Percentiles rank a stretch among this genome's conserved stretches.
These are phyloP conservation scores for Molanna angustata DNA, from an alignment of 2,888 invertebrate species.

Conservation along the genomic window DNA sequence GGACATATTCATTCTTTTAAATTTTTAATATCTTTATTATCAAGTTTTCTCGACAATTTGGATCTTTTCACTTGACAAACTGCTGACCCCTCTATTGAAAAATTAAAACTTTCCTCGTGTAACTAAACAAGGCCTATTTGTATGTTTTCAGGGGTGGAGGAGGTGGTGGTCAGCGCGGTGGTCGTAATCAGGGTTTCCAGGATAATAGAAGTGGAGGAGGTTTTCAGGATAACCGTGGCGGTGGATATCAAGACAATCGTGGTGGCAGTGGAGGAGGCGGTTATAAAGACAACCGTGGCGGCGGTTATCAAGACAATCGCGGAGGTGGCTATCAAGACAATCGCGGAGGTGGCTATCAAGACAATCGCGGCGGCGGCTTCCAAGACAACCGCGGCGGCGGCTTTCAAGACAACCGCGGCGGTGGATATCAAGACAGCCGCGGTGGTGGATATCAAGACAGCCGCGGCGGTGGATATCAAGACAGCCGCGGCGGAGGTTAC, in stretches of 20 bases:
- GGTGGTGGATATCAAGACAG: slow-evolving; percentile 22
- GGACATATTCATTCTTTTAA: too few species aligned
- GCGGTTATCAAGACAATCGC: slow-evolving; percentile 8
- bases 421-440: slow-evolving; percentile 27
- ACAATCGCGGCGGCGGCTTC: slow-evolving; percentile 30
- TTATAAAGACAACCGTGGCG: slow-evolving; percentile 4
- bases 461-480: slow-evolving; percentile 18
- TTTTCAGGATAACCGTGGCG: slow-evolving; percentile 2
- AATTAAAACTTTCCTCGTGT: too few species aligned
- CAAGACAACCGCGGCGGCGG: slow-evolving; percentile 12
- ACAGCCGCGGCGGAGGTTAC: slow-evolving; percentile 16
- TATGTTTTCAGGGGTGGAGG: too few species aligned
- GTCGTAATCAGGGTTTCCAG: slow-evolving; percentile 17
- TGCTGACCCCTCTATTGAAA: too few species aligned
- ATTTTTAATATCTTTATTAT: too few species aligned
- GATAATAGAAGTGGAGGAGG: background rate
- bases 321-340: slow-evolving; percentile 2
- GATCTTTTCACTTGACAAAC: too few species aligned
- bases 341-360: slow-evolving; percentile 18
- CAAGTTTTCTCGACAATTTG: too few species aligned
- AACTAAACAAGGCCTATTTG: too few species aligned
- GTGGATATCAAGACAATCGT: background rate
- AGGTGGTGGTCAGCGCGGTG: slow-evolving; percentile 5
- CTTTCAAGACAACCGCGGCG: slow-evolving; percentile 18
- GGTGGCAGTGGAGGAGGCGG: slow-evolving; percentile 8